Evolutionary conservation across 2,113 vertebrate species (phyloP).

Genomic region (Triplophysa tibetana): DNA sequence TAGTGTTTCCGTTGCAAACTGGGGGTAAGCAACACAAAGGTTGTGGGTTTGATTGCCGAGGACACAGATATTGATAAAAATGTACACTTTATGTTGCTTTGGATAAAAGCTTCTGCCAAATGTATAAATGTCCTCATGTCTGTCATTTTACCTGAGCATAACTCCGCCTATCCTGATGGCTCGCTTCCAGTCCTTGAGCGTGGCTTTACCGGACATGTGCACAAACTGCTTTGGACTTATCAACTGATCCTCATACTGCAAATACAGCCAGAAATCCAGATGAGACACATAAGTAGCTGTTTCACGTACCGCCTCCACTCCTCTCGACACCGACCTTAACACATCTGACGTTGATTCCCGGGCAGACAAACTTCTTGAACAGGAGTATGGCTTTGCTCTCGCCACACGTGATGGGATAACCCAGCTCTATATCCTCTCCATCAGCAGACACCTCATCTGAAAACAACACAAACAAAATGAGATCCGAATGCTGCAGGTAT

Average conservation of each 20-base stretch:
- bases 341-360: slow-evolving; percentile 97
- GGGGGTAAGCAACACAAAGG: too few species aligned
- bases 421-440: slow-evolving; percentile 88
- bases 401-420: slow-evolving; percentile 93
- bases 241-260: slow-evolving; percentile 92
- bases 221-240: slow-evolving; percentile 99
- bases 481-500: neutral
- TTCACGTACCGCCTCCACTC: neutral
- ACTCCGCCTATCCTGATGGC: slow-evolving; percentile 94
- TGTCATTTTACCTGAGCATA: slow-evolving; percentile 87
- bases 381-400: slow-evolving; percentile 93
- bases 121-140: too few species aligned
- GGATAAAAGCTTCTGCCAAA: too few species aligned
- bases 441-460: slow-evolving; percentile 80
- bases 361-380: slow-evolving; percentile 97
- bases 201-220: slow-evolving; percentile 95
- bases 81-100: too few species aligned
- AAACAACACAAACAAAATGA: slow-evolving; percentile 11
- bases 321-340: slow-evolving; percentile 82
- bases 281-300: neutral
- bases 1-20: too few species aligned
- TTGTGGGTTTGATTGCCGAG: too few species aligned
- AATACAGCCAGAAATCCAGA: slow-evolving; percentile 22
- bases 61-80: too few species aligned
- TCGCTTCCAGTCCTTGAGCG: slow-evolving; percentile 97